A percentile compares a stretch with the other conserved stretches of the same genome.
phyloP scores from a whole-genome alignment of 2,888 invertebrate genomes.

The Eudemis profundana region DNA sequence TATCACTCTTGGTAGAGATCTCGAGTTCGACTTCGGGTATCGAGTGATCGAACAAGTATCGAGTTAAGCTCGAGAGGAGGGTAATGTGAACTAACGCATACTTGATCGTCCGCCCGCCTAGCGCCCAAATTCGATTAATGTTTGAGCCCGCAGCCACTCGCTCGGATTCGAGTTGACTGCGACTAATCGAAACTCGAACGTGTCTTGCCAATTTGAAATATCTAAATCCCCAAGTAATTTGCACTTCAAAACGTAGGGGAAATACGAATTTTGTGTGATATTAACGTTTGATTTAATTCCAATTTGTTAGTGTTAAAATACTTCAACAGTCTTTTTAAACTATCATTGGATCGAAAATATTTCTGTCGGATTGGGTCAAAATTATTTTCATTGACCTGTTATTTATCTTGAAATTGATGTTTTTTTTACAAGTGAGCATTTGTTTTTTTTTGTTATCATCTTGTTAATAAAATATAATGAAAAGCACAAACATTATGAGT shows the following conservation, averaged over 20 bases:
- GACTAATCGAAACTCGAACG: slow-evolving; percentile 69
- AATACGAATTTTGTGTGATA: neutral
- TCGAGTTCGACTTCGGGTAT: slow-evolving; percentile 72
- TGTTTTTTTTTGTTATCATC: too few species aligned
- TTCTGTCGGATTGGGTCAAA: too few species aligned
- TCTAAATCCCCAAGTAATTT: slow-evolving; percentile 22
- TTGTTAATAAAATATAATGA: too few species aligned
- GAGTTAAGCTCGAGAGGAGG: slow-evolving; percentile 69
- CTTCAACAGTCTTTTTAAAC: too few species aligned
- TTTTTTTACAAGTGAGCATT: too few species aligned
- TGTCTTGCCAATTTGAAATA: slow-evolving; percentile 46
- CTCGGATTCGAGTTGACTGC: slow-evolving; percentile 67
- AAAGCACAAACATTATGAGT: too few species aligned
- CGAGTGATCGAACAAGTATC: slow-evolving; percentile 72
- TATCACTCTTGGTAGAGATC: slow-evolving; percentile 73
- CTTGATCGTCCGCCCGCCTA: slow-evolving; percentile 71
- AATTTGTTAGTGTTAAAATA: too few species aligned
- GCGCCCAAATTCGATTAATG: slow-evolving; percentile 81
- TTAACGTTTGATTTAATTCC: neutral
- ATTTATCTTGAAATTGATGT: too few species aligned
- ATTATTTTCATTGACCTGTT: too few species aligned
- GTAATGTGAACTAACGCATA: slow-evolving; percentile 77
- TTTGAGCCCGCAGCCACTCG: slow-evolving; percentile 69
- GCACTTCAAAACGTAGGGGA: slow-evolving; percentile 3
- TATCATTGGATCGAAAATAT: too few species aligned